Evolutionary conservation across 1,140 invertebrate species (phyloP).

Genomic region (Coboldia fuscipes): DNA sequence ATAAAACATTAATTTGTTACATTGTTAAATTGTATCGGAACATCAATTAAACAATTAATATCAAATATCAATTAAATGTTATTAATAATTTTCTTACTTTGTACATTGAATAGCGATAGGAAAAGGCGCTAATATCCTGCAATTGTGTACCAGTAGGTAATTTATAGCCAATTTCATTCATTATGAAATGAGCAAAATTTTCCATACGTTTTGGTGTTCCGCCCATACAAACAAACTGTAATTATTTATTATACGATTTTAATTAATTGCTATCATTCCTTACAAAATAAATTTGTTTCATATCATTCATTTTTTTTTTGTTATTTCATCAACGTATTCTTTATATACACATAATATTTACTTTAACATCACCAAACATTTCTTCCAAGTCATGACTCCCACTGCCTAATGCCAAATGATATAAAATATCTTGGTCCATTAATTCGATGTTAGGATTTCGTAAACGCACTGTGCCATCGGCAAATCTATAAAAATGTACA

Average conservation of each 20-base stretch:
- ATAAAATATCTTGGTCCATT: conserved; percentile 86
- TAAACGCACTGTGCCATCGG: conserved; percentile 59
- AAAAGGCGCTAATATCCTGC: conserved; percentile 75
- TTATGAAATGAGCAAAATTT: conserved; percentile 76
- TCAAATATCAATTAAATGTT: neutral
- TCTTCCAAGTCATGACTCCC: conserved; percentile 79
- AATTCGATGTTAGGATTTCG: conserved; percentile 73
- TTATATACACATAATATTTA: conserved; percentile 23
- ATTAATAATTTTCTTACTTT: conserved; percentile 59
- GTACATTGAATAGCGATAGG: conserved; percentile 90
- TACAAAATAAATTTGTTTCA: neutral
- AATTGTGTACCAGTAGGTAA: conserved; percentile 69
- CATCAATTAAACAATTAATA: neutral
- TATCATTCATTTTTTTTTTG: neutral
- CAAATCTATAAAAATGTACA: conserved; percentile 31
- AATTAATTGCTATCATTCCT: neutral
- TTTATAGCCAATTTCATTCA: conserved; percentile 76
- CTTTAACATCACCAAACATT: conserved; percentile 93
- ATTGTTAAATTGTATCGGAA: neutral
- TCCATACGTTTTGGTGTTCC: conserved; percentile 90
- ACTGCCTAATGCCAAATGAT: conserved; percentile 80
- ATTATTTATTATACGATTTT: conserved; percentile 4
- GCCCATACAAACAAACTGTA: conserved; percentile 93
- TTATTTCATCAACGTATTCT: too few relatives aligned
- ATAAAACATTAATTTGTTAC: neutral